phyloP scores from a whole-genome alignment of 2,113 vertebrate genomes.

The Rhizomys pruinosus region DNA sequence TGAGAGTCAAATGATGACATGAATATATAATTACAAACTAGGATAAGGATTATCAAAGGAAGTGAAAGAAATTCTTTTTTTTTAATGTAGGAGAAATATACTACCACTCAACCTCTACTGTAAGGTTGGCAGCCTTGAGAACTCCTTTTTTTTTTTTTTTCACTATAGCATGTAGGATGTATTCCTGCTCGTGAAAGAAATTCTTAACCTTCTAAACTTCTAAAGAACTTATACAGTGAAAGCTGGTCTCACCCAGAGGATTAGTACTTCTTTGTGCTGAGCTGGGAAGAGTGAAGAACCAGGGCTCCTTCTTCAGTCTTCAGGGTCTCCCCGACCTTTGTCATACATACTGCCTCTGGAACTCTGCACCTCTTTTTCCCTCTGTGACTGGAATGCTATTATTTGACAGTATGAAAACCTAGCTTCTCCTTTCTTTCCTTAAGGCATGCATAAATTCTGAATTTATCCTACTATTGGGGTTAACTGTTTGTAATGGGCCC shows the following conservation, averaged over 20 bases:
- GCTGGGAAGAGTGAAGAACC: neutral
- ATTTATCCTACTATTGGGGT: no score
- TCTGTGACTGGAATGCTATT: neutral
- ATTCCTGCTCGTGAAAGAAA: neutral
- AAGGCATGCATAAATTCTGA: neutral
- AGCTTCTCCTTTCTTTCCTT: neutral
- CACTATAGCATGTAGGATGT: no score
- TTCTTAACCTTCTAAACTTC: no score
- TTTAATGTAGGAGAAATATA: no score
- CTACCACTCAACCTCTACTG: no score
- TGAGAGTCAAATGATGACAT: neutral
- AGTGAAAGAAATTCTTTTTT: neutral
- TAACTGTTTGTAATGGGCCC: no score
- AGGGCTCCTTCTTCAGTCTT: fast-evolving
- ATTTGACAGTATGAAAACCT: neutral
- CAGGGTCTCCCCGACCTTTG: fast-evolving
- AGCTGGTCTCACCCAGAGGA: neutral
- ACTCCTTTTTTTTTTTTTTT: no score
- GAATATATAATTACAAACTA: neutral
- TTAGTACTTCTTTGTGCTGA: neutral
- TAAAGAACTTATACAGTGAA: neutral
- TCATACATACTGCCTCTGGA: neutral
- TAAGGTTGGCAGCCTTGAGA: no score
- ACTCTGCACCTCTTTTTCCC: neutral
- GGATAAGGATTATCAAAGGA: neutral